Base-by-base conservation (phyloP, 37 sponge, comb jelly and placozoan species). In the Spongia lamella region DNA sequence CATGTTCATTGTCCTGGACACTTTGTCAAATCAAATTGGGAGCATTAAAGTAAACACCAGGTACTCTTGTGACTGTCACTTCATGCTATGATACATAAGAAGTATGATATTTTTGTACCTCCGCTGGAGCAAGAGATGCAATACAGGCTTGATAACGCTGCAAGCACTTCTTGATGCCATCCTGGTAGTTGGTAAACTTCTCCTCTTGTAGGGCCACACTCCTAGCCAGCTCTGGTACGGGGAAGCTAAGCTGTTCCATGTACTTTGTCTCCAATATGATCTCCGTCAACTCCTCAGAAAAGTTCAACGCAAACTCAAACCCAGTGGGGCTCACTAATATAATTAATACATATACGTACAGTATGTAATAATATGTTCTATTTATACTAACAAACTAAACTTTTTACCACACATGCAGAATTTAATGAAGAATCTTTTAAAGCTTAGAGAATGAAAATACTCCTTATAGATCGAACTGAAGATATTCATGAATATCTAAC, bases 131-230 rank as follows among this genome's bases (percentile, higher is more conserved):
- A 53, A 90, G 83, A 26, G 81, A 77, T 26, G 55, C 87, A 19
- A 85, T 75, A n/a, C 52, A 66, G 36, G 39, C 27, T 21, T 86
- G 80, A 22, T 90, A 90, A 2, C 97, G 87, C 27, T 68, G 36
- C 11, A 97, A 68, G 33, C 72, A 77, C 37, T 56, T 78, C 51
- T 93, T 85, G 40, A 97, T 74, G 20, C 92, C 92, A 29, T 87
- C 86, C 39, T 81, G 83, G 68, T 82, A 89, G 1, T 53, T 43
- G 16, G 87, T 64, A 66, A 89, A 89, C 83, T 93, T 96, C 56
- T 96, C 97, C 76, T 93, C 98, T 75, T 97, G 99, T 20, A 98
- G 87, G 16, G 99, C 91, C 33, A 98, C 93, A 62, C 90, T 98
- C 34, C 92, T 75, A 30, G 99, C 96, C 1, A 89, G 87, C 39